A percentile compares a stretch with the other conserved stretches of the same genome.
Evolutionary conservation across 2,888 invertebrate genomes (phyloP).

Genomic region (Syrphus vitripennis): DNA sequence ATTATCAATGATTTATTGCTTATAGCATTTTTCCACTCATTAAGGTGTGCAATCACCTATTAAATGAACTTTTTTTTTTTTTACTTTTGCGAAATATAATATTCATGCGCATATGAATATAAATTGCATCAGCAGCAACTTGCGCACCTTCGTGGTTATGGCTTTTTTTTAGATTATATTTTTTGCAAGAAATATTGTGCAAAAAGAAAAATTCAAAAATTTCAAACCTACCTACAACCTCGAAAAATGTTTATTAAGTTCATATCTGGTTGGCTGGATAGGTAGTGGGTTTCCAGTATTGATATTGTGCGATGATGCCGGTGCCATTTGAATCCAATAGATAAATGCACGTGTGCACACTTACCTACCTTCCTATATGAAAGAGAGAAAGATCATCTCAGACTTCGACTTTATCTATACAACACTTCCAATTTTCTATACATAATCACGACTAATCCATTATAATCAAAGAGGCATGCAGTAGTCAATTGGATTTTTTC

Average conservation of each 20-base stretch:
- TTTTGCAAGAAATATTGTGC: no score
- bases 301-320: no score
- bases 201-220: no score
- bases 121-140: no score
- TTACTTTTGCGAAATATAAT: constrained; percentile 17
- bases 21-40: constrained; percentile 33
- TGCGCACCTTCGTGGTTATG: no score
- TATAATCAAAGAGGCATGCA: constrained; percentile 31
- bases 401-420: background rate
- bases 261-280: no score
- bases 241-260: no score
- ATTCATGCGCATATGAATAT: background rate
- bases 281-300: no score
- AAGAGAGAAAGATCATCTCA: background rate
- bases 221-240: no score
- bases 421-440: constrained; percentile 20
- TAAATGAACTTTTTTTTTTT: no score
- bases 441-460: constrained; percentile 64
- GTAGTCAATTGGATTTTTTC: constrained; percentile 49
- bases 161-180: no score
- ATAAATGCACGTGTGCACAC: constrained; percentile 2
- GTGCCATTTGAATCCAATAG: constrained; percentile 11
- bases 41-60: constrained; percentile 19
- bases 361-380: no score
- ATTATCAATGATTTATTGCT: constrained; percentile 42